Evolutionary conservation across 2,797 vertebrate species (phyloP).

Genomic region (Furcifer pardalis): DNA sequence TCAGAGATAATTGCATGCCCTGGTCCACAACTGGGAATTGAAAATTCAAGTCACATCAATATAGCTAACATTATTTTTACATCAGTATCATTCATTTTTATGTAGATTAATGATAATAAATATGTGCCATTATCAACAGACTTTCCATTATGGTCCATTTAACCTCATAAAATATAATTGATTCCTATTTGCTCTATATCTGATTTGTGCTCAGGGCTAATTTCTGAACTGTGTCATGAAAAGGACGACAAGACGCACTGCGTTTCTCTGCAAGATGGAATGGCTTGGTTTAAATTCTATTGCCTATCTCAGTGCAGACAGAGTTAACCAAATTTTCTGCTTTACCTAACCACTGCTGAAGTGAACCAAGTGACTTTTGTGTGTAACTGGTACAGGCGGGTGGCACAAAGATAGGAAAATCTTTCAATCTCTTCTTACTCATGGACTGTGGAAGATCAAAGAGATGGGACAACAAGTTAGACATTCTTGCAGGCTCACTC

Average conservation of each 20-base stretch:
- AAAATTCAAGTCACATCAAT: slow-evolving; percentile 50
- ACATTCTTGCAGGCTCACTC: background rate
- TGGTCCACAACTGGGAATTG: slow-evolving; percentile 42
- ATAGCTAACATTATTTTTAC: slow-evolving; percentile 65
- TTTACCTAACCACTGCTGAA: background rate
- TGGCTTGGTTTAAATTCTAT: background rate
- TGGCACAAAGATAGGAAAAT: background rate
- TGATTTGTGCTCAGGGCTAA: slow-evolving; percentile 67
- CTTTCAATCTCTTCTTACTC: background rate
- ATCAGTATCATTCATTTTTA: slow-evolving; percentile 73
- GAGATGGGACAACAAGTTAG: background rate
- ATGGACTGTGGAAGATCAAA: background rate
- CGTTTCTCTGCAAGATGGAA: slow-evolving; percentile 42
- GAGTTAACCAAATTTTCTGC: background rate
- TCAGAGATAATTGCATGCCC: slow-evolving; percentile 27
- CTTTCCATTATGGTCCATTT: slow-evolving; percentile 71
- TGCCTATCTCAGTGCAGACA: background rate
- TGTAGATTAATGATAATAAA: slow-evolving; percentile 74
- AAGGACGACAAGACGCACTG: slow-evolving; percentile 36
- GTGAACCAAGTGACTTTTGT: background rate
- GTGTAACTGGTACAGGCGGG: background rate
- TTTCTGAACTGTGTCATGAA: slow-evolving; percentile 41
- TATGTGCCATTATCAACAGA: slow-evolving; percentile 72
- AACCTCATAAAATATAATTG: slow-evolving; percentile 75
- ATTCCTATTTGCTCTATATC: slow-evolving; percentile 72